Base-by-base conservation (phyloP, 2,888 invertebrate genomes). In the Peribatodes rhomboidaria region DNA sequence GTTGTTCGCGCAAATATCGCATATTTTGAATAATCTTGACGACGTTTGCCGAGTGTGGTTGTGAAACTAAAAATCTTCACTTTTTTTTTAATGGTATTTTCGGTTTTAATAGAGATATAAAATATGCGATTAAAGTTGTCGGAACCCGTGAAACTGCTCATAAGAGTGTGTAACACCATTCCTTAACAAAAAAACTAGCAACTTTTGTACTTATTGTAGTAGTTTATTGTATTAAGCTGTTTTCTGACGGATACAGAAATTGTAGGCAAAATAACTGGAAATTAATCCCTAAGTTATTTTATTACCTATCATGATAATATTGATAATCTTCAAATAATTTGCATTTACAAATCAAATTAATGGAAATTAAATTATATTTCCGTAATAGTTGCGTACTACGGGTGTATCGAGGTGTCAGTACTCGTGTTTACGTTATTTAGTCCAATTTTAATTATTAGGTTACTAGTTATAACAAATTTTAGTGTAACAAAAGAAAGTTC, bases 371-470 rank as follows among this genome's bases (percentile, higher is more conserved):
- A n/a, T n/a, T 13, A n/a, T 13, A 1, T n/a, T 1, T 37, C n/a
- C n/a, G 37, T 4, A 27, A 13, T 13, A 37, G 37, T 13, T 13
- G 37, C 2, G n/a, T 37, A n/a, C 37, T 6, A 27, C 27, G 27
- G 27, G 27, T 6, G 27, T 27, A n/a, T n/a, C n/a, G n/a, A n/a
- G n/a, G n/a, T n/a, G n/a, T n/a, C 39, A 27, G 39, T 49, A 10
- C 47, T 10, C 31, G 20, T 14, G 18, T 57, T 62, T 67, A 58
- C 53, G 50, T 67, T 67, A 62, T 18, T 62, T 71, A 71, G 70
- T 68, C 63, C 70, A 71, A 68, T 71, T 70, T 67, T 56, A 60
- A 41, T 66, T 62, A 50, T 58, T 71, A 71, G 68, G 55, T 65
- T 53, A 61, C 52, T 69, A 69, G 70, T 60, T 22, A 14, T 56